Evolutionary conservation across 2,888 invertebrate genomes (phyloP), one percentile per base, ranked within the genome.

Genomic region (Epiblema foenella): DNA sequence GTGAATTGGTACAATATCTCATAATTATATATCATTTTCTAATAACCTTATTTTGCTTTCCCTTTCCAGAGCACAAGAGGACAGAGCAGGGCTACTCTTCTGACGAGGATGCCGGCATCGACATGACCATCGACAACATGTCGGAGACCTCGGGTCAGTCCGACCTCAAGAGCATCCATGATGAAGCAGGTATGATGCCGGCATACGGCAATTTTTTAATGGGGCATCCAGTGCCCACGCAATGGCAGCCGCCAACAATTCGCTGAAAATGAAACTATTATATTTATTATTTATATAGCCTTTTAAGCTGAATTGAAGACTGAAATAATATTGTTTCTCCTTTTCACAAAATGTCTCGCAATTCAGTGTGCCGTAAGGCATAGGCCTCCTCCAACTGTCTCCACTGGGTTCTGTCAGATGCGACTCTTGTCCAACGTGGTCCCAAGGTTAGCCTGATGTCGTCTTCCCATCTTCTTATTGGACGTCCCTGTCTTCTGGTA

Each of bases 71-170:
- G 79, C 90, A 91, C 80, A 92, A 85, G 83, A 88, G 90, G 83
- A 91, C 91, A 37, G 93, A 93, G 77, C 95, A 94, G 79, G 95
- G 95, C 68, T 94, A 95, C 78, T 95, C 95, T 75, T 97, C 96
- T 9, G 97, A 97, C 79, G 97, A 97, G 83, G 97, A 98, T 83
- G 91, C 89, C 1, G 92, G 89, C 60, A 93, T 93, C 63, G 93
- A 93, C 72, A 89, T 92, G 87, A 96, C 96, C 11, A 92, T 95
- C 78, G 98, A 98, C 88, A 98, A 97, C 86, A 96, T 95, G 76
- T 98, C 98, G 76, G 95, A 97, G 74, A 95, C 95, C 78, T 98
- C 98, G 73, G 95, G 95, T 39, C 94, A 95, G 77, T 98, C 98
- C 0, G 98, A 98, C 81, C 95, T 95, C 76, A 94, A 94, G 77